Evolutionary conservation across 2,797 vertebrate species (phyloP).

Genomic region (Cirrhinus mrigala): DNA sequence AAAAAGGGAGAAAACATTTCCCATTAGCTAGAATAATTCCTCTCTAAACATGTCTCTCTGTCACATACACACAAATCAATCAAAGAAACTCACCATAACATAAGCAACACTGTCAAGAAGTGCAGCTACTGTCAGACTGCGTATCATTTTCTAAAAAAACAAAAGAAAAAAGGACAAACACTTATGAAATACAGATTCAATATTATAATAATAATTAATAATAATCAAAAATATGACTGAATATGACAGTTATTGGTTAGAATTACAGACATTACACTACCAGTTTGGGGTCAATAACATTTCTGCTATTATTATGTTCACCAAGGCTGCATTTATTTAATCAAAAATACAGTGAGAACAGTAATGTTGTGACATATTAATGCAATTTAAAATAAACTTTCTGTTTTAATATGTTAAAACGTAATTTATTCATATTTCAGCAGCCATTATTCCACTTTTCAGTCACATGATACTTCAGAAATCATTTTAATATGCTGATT

Average conservation of each 20-base stretch:
- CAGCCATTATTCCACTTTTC: not conserved
- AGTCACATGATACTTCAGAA: not conserved
- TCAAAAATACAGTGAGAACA: not conserved
- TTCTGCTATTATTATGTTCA: not conserved
- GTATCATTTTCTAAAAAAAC: constrained; percentile 81
- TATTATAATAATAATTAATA: not conserved
- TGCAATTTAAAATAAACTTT: not conserved
- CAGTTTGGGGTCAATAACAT: not conserved
- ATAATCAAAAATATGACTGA: not conserved
- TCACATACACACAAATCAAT: constrained; percentile 9
- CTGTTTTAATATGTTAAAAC: not conserved
- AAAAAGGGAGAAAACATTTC: not conserved
- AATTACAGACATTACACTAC: not conserved
- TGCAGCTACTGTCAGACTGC: constrained; percentile 82
- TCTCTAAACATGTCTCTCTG: not conserved
- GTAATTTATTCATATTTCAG: not conserved
- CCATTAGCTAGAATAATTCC: not conserved
- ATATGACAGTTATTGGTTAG: not conserved
- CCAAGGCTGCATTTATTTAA: not conserved
- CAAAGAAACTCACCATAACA: constrained; percentile 81
- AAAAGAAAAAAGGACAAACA: constrained; percentile 56
- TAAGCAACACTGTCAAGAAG: constrained; percentile 85
- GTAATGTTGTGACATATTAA: not conserved
- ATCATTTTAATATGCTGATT: not conserved
- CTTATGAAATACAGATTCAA: not conserved